Conservation (phyloP, 2,888 invertebrate genomes). For the Hydrotaea cyrtoneurina region DNA sequence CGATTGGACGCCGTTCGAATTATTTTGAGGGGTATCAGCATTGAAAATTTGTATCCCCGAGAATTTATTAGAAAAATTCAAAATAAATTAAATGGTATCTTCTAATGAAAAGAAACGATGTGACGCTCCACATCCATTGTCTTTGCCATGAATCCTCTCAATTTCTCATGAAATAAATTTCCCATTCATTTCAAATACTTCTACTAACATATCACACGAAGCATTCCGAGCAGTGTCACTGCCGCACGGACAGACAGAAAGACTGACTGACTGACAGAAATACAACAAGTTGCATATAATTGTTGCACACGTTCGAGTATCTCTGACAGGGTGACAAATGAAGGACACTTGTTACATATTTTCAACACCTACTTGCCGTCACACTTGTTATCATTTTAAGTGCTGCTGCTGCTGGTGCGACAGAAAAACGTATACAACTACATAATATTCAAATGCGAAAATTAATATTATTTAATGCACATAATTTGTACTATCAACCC, state of each 20-base stretch:
- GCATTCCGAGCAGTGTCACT: neutral
- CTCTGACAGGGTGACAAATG: slow-evolving; percentile 55
- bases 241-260: neutral
- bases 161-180: neutral
- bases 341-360: slow-evolving; percentile 63
- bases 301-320: neutral
- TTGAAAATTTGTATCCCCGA: no score
- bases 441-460: slow-evolving; percentile 34
- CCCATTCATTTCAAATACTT: no score
- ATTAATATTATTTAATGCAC: slow-evolving; percentile 60
- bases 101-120: no score
- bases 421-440: slow-evolving; percentile 29
- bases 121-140: no score
- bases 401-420: slow-evolving; percentile 10
- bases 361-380: slow-evolving; percentile 57
- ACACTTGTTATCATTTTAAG: slow-evolving; percentile 58
- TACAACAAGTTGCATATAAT: neutral
- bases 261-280: neutral
- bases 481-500: slow-evolving; percentile 66
- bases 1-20: no score
- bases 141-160: no score
- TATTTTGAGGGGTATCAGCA: no score
- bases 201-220: neutral
- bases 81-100: no score
- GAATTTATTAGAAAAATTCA: no score